Evolutionary conservation across 2,113 vertebrate species (phyloP).

Genomic region (Vireo altiloquus): DNA sequence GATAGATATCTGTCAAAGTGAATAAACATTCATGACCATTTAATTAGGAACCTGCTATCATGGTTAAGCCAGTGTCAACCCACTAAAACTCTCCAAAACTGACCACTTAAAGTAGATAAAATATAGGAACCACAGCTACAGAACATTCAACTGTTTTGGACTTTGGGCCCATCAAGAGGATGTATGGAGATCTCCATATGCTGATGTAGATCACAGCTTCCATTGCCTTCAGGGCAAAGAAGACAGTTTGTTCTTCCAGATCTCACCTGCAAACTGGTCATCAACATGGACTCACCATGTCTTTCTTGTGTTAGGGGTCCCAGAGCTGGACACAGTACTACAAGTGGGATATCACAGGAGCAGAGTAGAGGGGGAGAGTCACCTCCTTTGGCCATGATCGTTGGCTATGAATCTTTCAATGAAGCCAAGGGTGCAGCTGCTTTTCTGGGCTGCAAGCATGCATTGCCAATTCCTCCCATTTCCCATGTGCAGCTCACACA

Average conservation of each 20-base stretch:
- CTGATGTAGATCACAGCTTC: neutral
- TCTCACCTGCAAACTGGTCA: neutral
- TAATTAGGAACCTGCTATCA: neutral
- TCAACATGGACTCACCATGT: fast-evolving
- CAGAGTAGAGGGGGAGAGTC: neutral
- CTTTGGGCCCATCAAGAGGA: neutral
- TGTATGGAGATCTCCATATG: neutral
- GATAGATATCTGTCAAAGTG: neutral
- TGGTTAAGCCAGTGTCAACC: neutral
- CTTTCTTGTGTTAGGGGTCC: neutral
- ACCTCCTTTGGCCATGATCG: neutral
- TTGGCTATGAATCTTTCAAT: neutral
- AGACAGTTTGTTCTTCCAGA: neutral
- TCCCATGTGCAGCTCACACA: neutral
- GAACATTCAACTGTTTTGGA: neutral
- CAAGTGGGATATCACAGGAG: neutral
- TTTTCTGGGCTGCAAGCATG: neutral
- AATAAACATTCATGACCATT: neutral
- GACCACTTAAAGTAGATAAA: neutral
- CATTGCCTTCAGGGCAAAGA: neutral
- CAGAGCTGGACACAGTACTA: neutral
- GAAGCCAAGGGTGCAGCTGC: neutral
- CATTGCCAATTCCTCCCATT: neutral
- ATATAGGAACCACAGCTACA: neutral
- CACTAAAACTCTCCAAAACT: neutral